Evolutionary conservation across 2,797 vertebrate species (phyloP).

Genomic region (Typhlichthys subterraneus): DNA sequence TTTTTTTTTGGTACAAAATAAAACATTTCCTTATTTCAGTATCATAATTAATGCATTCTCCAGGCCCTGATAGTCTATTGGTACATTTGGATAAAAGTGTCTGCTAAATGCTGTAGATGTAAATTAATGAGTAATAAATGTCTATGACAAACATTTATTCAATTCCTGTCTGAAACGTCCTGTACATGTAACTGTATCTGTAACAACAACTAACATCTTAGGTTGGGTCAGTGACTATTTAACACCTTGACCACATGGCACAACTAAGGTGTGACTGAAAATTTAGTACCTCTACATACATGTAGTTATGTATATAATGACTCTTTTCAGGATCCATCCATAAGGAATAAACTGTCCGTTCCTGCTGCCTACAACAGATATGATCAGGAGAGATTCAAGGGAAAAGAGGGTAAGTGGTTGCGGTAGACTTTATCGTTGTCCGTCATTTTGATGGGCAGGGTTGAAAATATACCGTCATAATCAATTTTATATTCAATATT

Average conservation of each 20-base stretch:
- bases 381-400: conserved; percentile 97
- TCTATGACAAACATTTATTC: no score
- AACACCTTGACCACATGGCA: conserved; percentile 2
- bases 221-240: conserved; percentile 3
- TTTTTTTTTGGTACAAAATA: no score
- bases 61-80: no score
- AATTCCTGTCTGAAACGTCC: conserved; percentile 4
- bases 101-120: no score
- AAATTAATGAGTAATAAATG: no score
- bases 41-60: no score
- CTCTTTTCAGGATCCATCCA: conserved; percentile 85
- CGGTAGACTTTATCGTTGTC: background rate
- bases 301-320: background rate
- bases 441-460: background rate
- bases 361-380: conserved; percentile 98
- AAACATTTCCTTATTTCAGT: no score
- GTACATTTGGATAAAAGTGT: no score
- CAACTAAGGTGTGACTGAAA: background rate
- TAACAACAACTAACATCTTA: conserved; percentile 22
- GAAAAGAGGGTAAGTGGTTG: conserved; percentile 90
- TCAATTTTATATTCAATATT: no score
- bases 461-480: no score
- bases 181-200: conserved; percentile 36
- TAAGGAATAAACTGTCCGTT: conserved; percentile 93
- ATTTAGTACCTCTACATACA: background rate